Evolutionary conservation across 2,797 vertebrate genomes (phyloP).

Genomic region (Sebastes hubbsi): DNA sequence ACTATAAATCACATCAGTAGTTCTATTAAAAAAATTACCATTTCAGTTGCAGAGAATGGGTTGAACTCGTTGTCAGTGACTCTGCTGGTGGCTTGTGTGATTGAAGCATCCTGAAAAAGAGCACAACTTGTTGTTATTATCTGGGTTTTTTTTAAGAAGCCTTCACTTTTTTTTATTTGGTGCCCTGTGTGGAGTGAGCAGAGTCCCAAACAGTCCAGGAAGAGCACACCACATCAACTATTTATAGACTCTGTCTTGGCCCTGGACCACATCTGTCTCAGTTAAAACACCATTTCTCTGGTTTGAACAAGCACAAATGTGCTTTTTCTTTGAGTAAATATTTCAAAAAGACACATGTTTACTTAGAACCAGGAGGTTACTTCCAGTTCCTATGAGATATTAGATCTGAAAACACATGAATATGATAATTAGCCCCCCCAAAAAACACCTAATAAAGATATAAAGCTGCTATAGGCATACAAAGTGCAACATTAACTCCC

Average conservation of each 20-base stretch:
- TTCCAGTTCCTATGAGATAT: neutral
- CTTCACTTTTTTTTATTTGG: neutral
- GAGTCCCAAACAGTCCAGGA: neutral
- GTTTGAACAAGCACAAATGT: neutral
- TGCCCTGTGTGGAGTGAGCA: neutral
- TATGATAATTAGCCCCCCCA: neutral
- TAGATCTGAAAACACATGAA: neutral
- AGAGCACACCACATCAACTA: slow-evolving; percentile 23
- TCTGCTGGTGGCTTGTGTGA: slow-evolving; percentile 73
- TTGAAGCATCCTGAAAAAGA: slow-evolving; percentile 77
- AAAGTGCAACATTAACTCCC: neutral
- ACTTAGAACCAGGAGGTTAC: neutral
- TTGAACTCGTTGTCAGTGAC: slow-evolving; percentile 72
- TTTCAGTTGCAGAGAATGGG: slow-evolving; percentile 71
- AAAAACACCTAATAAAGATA: neutral
- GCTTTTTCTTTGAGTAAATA: neutral
- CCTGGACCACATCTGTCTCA: neutral
- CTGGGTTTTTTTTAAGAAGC: neutral
- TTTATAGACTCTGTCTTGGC: slow-evolving; percentile 7
- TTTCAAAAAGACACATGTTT: neutral
- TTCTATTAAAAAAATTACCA: slow-evolving; percentile 45
- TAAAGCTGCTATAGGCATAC: rapidly evolving
- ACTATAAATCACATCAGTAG: neutral
- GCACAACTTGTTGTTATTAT: neutral
- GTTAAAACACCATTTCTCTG: neutral